Evolutionary conservation across 2,888 invertebrate species (phyloP), one percentile per base, ranked within the genome.

Genomic region (Tiliacea citrago): DNA sequence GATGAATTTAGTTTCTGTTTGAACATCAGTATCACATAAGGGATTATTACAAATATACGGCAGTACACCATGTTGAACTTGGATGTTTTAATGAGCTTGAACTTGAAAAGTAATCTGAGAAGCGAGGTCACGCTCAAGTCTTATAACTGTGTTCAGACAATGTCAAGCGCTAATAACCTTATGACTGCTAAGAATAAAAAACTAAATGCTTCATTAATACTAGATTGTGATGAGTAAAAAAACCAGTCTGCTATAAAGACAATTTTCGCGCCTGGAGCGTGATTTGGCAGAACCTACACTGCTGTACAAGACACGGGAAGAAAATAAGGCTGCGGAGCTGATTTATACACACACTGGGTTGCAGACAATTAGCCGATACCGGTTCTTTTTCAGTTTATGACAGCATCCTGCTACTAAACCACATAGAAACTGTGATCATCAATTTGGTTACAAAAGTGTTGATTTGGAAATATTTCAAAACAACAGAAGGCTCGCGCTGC

Each of bases 121-220:
- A 67, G 70, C 74, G 62, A 86, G 84, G 88, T 73, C 79, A 75
- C 18, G 24, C 55, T 77, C 67, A 79, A 85, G 85, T 68, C 86
- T 55, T 84, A 77, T 39, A 80, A 85, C 75, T 76, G 81, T 71
- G 68, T 53, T 65, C 75, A 78, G 77, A 71, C 77, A 83, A 79
- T 84, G 86, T 75, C 74, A 77, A 71, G 42, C 49, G 47, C 29
- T 74, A 58, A 63, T 68, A 62, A 61, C 39, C 51, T 8, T 57
- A 63, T 13, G 29, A 68, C 21, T 42, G 35, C 9, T 42, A 16
- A 16, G n/a, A 77, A 42, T 29, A 45, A 58, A 45, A 24, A 51
- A 57, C 13, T 60, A 13, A 74, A 51, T 75, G 10, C 5, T 73
- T 29, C 7, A 51, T 13, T 49, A 5, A 35, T 21, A 21, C 21